These are phyloP conservation scores for Uropetala carovei DNA, from an alignment of 2,888 invertebrate genomes.

Conservation along the genomic window DNA sequence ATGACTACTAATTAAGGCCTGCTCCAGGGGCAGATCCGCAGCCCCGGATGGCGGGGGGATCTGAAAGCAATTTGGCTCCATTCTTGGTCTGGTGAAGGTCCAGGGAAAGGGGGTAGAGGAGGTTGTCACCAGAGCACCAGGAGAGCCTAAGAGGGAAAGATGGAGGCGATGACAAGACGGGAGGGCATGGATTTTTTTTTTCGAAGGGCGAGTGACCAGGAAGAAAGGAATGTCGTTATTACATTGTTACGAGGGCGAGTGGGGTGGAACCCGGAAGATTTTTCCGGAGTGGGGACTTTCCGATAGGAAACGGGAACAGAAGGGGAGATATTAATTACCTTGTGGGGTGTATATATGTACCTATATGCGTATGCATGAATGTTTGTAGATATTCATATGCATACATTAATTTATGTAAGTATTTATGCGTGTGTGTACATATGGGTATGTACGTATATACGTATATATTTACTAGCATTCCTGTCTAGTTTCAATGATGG, in stretches of 20 bases:
- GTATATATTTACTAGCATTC: too few species aligned
- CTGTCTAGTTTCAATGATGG: too few species aligned
- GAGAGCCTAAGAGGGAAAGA: background rate
- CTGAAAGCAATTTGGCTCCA: slow-evolving; percentile 61
- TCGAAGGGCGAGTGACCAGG: background rate
- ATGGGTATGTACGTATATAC: background rate
- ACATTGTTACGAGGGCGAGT: slow-evolving; percentile 9
- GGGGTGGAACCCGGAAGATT: background rate
- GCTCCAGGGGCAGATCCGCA: slow-evolving; percentile 50
- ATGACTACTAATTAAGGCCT: slow-evolving; percentile 61
- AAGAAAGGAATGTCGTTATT: slow-evolving; percentile 21
- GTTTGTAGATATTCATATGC: background rate
- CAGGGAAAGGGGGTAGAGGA: background rate
- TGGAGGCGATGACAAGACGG: background rate
- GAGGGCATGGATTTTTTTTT: background rate
- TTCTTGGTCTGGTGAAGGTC: slow-evolving; percentile 31
- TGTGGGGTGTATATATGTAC: background rate
- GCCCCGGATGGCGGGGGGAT: slow-evolving; percentile 42
- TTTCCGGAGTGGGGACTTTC: background rate
- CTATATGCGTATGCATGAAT: background rate
- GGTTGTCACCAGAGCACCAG: background rate
- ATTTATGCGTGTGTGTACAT: background rate
- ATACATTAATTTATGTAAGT: background rate
- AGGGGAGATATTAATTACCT: background rate
- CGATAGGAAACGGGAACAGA: background rate